Base-by-base conservation (phyloP, 2,113 vertebrate species). In the Salvator merianae region DNA sequence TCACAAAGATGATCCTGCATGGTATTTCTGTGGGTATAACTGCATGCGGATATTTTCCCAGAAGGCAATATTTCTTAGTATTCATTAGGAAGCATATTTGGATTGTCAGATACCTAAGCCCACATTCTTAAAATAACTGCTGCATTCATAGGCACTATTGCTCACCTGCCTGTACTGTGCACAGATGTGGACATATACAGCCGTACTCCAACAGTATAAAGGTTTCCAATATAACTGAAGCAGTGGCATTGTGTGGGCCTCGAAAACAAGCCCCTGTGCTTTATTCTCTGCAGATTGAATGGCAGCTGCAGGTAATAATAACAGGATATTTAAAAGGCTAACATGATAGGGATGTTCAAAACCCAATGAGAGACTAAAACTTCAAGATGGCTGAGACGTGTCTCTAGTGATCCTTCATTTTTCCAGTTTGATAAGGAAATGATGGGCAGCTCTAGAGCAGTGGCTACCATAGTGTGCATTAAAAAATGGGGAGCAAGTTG, bases 301-400 rank as follows among this genome's bases (percentile, higher is more conserved):
- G 89, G 91, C 92, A 92, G 91, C 94, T 53, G 88, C 13, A 84
- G 91, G 93, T 94, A 93, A 93, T 94, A 93, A 94, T 94, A 93
- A 93, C 91, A 91, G 89, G 79, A 92, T 93, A 95, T 94, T 92
- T 85, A 89, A 94, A 94, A 91, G 92, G 92, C 91, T 90, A 93
- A 87, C 93, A 94, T 94, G 93, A 92, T 93, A 93, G 91, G 93
- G 93, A 91, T 91, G 91, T 94, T 95, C 94, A 92, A 86, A 93
- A 59, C 93, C 93, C 0, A 38, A 88, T 85, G 89, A 84, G 91
- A 94, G 90, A 94, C 87, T 85, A 89, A 91, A 93, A 89, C 91
- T 91, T 82, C 92, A 90, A 90, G 90, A 80, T 93, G 92, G 63
- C 90, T 92, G 89, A 87, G 69, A 85, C 72, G 55, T 79, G 88